Base-by-base conservation (phyloP, 2,888 invertebrate genomes). In the Prenolepis imparis region DNA sequence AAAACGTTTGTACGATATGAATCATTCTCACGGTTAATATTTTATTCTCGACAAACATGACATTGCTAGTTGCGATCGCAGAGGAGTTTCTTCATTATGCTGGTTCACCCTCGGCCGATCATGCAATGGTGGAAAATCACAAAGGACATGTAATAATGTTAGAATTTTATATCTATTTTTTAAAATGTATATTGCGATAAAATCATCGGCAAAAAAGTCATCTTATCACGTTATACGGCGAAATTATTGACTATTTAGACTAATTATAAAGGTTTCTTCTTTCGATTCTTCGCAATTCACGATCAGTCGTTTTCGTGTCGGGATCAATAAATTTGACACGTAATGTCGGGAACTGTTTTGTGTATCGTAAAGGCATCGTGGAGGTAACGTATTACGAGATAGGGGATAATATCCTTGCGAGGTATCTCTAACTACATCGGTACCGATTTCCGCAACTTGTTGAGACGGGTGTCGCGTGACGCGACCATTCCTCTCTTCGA, bases 381-480 rank as follows among this genome's bases (percentile, higher is more conserved):
- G 28, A 41, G 74, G 12, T 44, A 63, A 63, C 28, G n/a, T 9
- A 21, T 11, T 21, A 41, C 39, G 39, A n/a, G 57, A 12, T 57
- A 52, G 74, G 39, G 61, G 64, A n/a, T n/a, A 48, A 18, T 70
- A 57, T 57, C 48, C 64, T 52, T n/a, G n/a, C 52, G 24, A 9
- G 12, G 12, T 21, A 52, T 75, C 12, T 9, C 32, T 64, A 75
- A 64, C 64, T 74, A 82, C 80, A 66, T 39, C 59, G 88, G 84
- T 89, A 85, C 83, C 85, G 89, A 91, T 91, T 91, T 91, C 83
- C 90, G 21, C 21, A 89, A 91, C 91, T 92, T 91, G 91, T 92
- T 92, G 91, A 59, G 57, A 90, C 87, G 87, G 84, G 85, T 84
- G 4, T 91, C 87, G 89, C 90, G 87, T 89, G 90, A 89, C 83